These are phyloP conservation scores for Hirundichthys speculiger DNA, from an alignment of 2,113 vertebrate species.

Conservation along the genomic window DNA sequence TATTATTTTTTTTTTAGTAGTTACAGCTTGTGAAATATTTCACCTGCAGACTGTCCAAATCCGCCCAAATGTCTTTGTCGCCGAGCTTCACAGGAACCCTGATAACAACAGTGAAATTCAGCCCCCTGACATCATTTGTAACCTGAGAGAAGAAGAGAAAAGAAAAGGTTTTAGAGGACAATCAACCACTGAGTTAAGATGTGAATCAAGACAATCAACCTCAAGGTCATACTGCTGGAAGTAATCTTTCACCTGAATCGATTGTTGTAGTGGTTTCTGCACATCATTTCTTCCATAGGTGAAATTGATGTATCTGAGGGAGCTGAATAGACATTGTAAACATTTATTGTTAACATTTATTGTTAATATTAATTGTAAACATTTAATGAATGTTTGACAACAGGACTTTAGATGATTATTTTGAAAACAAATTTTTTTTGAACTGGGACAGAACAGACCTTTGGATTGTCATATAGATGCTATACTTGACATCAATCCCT, in stretches of 20 bases:
- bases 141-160: slow-evolving; percentile 66
- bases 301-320: slow-evolving; percentile 82
- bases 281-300: slow-evolving; percentile 64
- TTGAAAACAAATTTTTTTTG: background rate
- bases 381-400: background rate
- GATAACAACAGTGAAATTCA: slow-evolving; percentile 76
- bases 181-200: background rate
- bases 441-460: slow-evolving; percentile 61
- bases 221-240: background rate
- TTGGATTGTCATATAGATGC: slow-evolving; percentile 71
- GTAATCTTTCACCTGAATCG: slow-evolving; percentile 67
- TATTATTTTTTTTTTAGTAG: background rate
- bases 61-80: slow-evolving; percentile 74
- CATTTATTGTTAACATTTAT: background rate
- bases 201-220: background rate
- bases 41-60: slow-evolving; percentile 52
- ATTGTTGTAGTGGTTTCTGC: slow-evolving; percentile 69
- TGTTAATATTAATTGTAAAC: too few species aligned
- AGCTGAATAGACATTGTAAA: slow-evolving; percentile 60
- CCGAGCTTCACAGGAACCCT: slow-evolving; percentile 77
- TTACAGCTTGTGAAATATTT: background rate
- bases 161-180: background rate
- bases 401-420: background rate
- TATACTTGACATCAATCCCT: slow-evolving; percentile 74
- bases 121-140: slow-evolving; percentile 70